These are phyloP conservation scores for Sinelater perroti DNA, from an alignment of 2,888 invertebrate species.

Conservation along the genomic window DNA sequence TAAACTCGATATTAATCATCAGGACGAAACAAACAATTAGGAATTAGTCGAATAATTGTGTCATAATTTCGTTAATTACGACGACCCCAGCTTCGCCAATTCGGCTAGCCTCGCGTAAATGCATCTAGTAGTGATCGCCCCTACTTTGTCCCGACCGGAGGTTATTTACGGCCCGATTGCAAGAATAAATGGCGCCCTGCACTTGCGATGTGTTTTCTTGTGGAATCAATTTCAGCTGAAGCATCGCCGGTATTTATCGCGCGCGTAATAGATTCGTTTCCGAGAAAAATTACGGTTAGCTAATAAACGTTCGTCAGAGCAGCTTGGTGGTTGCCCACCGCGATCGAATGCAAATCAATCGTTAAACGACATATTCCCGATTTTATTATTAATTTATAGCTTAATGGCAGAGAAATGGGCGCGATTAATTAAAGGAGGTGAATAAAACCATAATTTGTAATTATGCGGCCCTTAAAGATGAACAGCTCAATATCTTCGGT, in stretches of 20 bases:
- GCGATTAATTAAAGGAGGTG: too few species aligned
- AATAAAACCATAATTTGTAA: too few species aligned
- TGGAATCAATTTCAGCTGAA: constrained; percentile 34
- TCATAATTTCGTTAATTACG: constrained; percentile 24
- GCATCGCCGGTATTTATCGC: constrained; percentile 29
- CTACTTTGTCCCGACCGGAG: constrained; percentile 21
- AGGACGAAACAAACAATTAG: constrained; percentile 20
- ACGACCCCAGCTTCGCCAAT: constrained; percentile 20
- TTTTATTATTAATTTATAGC: too few species aligned
- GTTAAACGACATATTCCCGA: too few species aligned
- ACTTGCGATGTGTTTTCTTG: constrained; percentile 29
- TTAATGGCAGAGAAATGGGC: too few species aligned
- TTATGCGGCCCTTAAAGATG: too few species aligned
- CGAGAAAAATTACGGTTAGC: constrained; percentile 28
- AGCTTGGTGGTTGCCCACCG: too few species aligned
- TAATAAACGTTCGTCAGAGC: constrained; percentile 31
- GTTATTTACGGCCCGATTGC: constrained; percentile 31
- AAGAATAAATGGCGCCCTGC: constrained; percentile 34
- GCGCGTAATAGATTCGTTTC: constrained; percentile 27
- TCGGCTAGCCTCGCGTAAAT: constrained; percentile 23
- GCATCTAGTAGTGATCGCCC: constrained; percentile 21
- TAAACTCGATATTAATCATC: too few species aligned
- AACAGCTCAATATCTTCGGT: too few species aligned
- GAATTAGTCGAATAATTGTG: constrained; percentile 22
- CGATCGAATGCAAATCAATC: too few species aligned